Evolutionary conservation across 2,888 invertebrate species (phyloP).

Genomic region (Gari tellinella): DNA sequence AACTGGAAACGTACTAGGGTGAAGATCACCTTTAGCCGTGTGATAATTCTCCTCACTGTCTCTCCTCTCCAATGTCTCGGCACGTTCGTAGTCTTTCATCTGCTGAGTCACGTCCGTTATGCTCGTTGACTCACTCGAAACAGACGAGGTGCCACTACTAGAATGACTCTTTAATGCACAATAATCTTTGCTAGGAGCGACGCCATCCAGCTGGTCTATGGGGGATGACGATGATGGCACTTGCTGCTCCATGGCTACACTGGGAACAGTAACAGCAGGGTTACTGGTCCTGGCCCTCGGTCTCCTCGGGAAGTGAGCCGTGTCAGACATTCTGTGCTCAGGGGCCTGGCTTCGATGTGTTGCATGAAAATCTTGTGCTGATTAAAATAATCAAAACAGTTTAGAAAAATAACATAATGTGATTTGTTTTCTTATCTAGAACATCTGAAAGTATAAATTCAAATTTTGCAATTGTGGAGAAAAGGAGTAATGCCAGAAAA

Average conservation of each 20-base stretch:
- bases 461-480: too few species aligned
- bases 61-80: conserved; percentile 50
- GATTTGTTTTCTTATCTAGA: too few species aligned
- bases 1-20: neutral
- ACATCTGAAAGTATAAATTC: too few species aligned
- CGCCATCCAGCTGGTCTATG: neutral
- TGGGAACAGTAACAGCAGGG: conserved; percentile 29
- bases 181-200: too few species aligned
- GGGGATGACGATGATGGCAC: conserved; percentile 7
- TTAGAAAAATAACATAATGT: too few species aligned
- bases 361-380: conserved; percentile 72
- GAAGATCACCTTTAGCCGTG: conserved; percentile 50
- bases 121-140: conserved; percentile 52
- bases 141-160: conserved; percentile 24
- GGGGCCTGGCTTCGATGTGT: conserved; percentile 67
- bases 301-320: conserved; percentile 5
- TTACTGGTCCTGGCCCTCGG: conserved; percentile 15
- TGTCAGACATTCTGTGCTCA: conserved; percentile 40
- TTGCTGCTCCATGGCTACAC: conserved; percentile 9
- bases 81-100: conserved; percentile 52
- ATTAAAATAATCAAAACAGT: conserved; percentile 11
- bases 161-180: too few species aligned
- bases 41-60: conserved; percentile 42
- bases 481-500: too few species aligned
- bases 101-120: conserved; percentile 36